Percentiles rank a stretch among this genome's conserved stretches.
These are phyloP conservation scores for Oenanthe melanoleuca DNA, from an alignment of 2,113 vertebrate genomes.

Conservation along the genomic window DNA sequence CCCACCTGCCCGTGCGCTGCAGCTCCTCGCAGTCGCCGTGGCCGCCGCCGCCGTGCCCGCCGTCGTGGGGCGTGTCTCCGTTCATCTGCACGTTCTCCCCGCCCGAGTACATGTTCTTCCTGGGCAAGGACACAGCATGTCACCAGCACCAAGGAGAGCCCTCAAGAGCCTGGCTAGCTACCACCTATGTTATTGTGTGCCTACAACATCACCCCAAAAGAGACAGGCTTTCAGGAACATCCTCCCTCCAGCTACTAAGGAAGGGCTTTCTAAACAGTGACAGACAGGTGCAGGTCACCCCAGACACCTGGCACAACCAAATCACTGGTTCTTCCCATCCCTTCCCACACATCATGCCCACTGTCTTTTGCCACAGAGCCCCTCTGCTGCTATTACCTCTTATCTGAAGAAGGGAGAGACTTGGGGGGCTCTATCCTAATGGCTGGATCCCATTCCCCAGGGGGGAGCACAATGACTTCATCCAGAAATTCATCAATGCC, in stretches of 20 bases:
- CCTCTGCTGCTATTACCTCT: conserved; percentile 79
- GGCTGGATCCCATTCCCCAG: conserved; percentile 96
- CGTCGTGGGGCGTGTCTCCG: conserved; percentile 87
- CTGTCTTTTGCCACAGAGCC: background rate
- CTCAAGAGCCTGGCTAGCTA: no score
- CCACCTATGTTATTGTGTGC: rapidly evolving
- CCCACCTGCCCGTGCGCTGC: conserved; percentile 88
- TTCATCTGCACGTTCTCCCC: conserved; percentile 93
- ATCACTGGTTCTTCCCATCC: background rate
- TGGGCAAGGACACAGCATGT: background rate
- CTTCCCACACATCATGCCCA: rapidly evolving
- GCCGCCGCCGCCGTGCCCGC: conserved; percentile 85
- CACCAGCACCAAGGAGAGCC: background rate
- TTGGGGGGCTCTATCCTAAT: conserved; percentile 99
- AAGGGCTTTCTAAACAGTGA: background rate
- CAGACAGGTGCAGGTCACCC: background rate
- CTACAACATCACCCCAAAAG: background rate
- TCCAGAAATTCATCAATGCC: conserved; percentile 98
- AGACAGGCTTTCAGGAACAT: background rate
- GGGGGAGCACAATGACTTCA: conserved; percentile 97
- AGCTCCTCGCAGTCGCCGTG: conserved; percentile 88
- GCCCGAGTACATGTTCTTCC: conserved; percentile 95
- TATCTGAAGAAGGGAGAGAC: conserved; percentile 92
- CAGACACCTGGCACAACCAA: background rate
- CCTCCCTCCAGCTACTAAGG: background rate